Conservation (phyloP, 2,888 invertebrate genomes). For the Xestia c-nigrum region DNA sequence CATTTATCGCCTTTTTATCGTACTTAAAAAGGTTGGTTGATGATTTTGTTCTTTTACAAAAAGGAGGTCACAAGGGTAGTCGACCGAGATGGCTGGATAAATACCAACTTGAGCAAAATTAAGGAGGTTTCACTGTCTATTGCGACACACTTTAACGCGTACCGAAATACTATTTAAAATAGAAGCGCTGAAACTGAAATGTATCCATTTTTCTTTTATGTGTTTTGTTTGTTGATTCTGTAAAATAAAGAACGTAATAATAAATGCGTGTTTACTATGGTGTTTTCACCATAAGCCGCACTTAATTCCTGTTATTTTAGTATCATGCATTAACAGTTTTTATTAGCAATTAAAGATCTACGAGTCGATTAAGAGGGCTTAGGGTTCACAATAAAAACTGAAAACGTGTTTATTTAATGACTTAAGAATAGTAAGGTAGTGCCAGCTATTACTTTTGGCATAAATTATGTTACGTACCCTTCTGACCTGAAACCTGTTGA, state of each 20-base stretch:
- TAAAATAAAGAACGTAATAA: not conserved
- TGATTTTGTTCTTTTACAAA: slow-evolving; percentile 34
- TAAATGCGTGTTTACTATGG: not conserved
- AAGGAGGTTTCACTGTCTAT: not conserved
- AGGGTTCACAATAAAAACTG: slow-evolving; percentile 8
- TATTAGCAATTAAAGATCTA: slow-evolving; percentile 18
- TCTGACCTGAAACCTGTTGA: not conserved
- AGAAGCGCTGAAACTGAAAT: not conserved
- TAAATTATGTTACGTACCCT: not conserved
- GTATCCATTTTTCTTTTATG: not conserved
- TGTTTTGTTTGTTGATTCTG: not conserved
- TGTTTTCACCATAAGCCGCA: not conserved
- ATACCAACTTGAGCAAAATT: not conserved
- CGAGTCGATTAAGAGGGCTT: slow-evolving; percentile 14
- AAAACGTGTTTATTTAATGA: slow-evolving; percentile 24
- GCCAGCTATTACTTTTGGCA: not conserved
- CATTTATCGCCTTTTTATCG: slow-evolving; percentile 28
- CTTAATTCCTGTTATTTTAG: not conserved
- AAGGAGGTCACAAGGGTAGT: slow-evolving; percentile 45
- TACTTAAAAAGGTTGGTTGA: slow-evolving; percentile 36
- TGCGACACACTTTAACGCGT: not conserved
- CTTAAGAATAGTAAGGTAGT: slow-evolving; percentile 8
- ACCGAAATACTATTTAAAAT: not conserved
- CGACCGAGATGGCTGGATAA: slow-evolving; percentile 12
- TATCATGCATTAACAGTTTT: slow-evolving; percentile 2